Conservation (phyloP, 2,888 invertebrate species). For the Myopa tessellatipennis region DNA sequence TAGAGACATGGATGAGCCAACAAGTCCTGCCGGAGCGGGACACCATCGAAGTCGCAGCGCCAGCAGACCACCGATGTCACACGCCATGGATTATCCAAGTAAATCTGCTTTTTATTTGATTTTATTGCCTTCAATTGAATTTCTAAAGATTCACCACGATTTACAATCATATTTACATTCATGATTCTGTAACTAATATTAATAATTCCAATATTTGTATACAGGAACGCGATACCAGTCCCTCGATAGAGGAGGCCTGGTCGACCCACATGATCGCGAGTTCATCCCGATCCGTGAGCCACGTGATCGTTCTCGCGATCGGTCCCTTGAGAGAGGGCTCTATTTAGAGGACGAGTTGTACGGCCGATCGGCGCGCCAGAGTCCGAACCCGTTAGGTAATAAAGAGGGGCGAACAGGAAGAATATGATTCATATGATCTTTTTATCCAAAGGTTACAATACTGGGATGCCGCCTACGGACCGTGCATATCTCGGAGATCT, state of each 20-base stretch:
- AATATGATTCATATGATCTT: background rate
- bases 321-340: constrained; percentile 76
- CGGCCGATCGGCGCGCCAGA: constrained; percentile 77
- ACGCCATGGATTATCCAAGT: constrained; percentile 73
- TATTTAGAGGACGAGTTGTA: constrained; percentile 80
- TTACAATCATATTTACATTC: constrained; percentile 45
- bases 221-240: constrained; percentile 73
- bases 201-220: background rate
- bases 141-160: background rate
- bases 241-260: constrained; percentile 77
- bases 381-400: constrained; percentile 73
- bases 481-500: constrained; percentile 83
- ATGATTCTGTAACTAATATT: constrained; percentile 54
- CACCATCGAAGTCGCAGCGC: constrained; percentile 85
- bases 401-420: background rate
- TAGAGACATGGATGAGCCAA: constrained; percentile 84
- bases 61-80: constrained; percentile 76
- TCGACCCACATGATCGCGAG: constrained; percentile 83
- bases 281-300: constrained; percentile 87
- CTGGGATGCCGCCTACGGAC: constrained; percentile 70
- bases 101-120: constrained; percentile 44
- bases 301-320: constrained; percentile 75
- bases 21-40: constrained; percentile 87
- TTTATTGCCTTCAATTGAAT: constrained; percentile 53
- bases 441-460: constrained; percentile 51